Percentiles rank a stretch among this genome's conserved stretches.
Conservation (phyloP, 1,140 invertebrate species). For the Hesperophylax magnus region DNA sequence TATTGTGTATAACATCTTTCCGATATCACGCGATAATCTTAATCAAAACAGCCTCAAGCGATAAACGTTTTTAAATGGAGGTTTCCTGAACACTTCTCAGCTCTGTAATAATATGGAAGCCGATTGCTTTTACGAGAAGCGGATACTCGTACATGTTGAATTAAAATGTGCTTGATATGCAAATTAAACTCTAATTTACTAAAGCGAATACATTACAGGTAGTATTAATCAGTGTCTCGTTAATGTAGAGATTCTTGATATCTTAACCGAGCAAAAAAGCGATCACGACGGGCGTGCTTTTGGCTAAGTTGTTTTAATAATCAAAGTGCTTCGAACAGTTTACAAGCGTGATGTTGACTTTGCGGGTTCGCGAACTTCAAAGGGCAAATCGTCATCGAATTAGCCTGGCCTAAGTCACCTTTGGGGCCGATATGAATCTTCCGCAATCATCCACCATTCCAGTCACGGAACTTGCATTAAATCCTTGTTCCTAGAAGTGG, state of each 20-base stretch:
- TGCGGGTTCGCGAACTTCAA: conserved; percentile 25
- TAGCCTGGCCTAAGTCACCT: conserved; percentile 14
- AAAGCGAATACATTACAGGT: not conserved
- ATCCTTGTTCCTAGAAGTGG: conserved; percentile 13
- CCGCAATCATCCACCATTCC: conserved; percentile 30
- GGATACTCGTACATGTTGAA: conserved; percentile 7
- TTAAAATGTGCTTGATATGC: conserved; percentile 16
- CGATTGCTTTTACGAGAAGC: conserved; percentile 15
- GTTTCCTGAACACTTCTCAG: not conserved
- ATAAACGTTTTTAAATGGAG: conserved; percentile 23
- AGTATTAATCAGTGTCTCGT: conserved; percentile 8
- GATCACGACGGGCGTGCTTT: not conserved
- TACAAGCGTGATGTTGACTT: not conserved
- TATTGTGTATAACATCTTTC: not conserved
- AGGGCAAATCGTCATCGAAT: conserved; percentile 11
- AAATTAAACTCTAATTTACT: conserved; percentile 13
- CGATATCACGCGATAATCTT: conserved; percentile 30
- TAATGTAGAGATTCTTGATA: conserved; percentile 17
- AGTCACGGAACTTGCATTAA: conserved; percentile 32
- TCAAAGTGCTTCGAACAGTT: conserved; percentile 14
- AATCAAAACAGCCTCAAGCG: conserved; percentile 10
- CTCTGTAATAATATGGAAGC: not conserved
- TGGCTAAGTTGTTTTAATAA: not conserved
- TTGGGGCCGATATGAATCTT: conserved; percentile 27
- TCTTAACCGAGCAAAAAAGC: conserved; percentile 15